A percentile compares a stretch with the other conserved stretches of the same genome.
phyloP scores from a whole-genome alignment of 2,797 vertebrate genomes.

The Lindbergichthys nudifrons region DNA sequence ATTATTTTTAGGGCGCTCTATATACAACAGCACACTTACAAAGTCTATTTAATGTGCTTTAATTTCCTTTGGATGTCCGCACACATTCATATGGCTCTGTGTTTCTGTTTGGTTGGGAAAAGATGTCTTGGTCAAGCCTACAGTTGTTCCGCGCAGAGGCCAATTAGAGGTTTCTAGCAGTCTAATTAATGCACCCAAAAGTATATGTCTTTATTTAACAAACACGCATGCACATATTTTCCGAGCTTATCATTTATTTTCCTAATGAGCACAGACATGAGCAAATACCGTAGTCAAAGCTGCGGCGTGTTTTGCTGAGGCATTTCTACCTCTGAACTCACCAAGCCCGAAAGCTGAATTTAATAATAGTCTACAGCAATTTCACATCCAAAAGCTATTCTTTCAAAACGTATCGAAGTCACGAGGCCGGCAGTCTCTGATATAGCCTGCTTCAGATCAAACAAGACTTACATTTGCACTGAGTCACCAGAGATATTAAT shows the following conservation, averaged over 20 bases:
- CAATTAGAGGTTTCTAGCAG: constrained; percentile 71
- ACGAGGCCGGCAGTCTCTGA: constrained; percentile 3
- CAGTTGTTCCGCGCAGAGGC: constrained; percentile 64
- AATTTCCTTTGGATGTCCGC: constrained; percentile 33
- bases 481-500: constrained; percentile 53
- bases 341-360: constrained; percentile 14
- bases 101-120: constrained; percentile 40
- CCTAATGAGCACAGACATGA: constrained; percentile 55
- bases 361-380: constrained; percentile 28
- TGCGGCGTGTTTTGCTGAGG: neutral
- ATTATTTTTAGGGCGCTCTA: constrained; percentile 5
- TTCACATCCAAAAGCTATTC: neutral
- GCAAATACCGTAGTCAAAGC: constrained; percentile 31
- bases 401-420: constrained; percentile 34
- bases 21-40: constrained; percentile 21
- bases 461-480: constrained; percentile 2
- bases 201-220: constrained; percentile 68
- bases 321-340: constrained; percentile 32
- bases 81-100: constrained; percentile 22
- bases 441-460: constrained; percentile 7
- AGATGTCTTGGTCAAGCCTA: constrained; percentile 59
- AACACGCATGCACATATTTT: constrained; percentile 58
- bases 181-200: constrained; percentile 74
- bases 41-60: constrained; percentile 30
- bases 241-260: constrained; percentile 30